Conservation (phyloP, 2,888 invertebrate species). For the Mythimna lalbum region DNA sequence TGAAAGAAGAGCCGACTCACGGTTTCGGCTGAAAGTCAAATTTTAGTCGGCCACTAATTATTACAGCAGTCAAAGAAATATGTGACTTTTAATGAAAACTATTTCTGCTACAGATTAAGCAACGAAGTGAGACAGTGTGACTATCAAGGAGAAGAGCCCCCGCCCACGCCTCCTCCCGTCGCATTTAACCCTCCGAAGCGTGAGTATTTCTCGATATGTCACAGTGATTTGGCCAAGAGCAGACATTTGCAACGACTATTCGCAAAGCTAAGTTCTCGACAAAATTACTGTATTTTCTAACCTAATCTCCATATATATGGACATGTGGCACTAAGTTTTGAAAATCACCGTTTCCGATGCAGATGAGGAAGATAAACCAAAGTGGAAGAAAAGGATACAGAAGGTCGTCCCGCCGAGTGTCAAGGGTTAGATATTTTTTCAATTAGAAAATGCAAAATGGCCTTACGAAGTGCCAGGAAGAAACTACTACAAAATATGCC, state of each 20-base stretch:
- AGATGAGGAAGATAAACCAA: conserved; percentile 55
- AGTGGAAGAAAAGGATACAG: conserved; percentile 55
- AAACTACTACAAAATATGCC: not conserved
- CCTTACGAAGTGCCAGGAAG: not conserved
- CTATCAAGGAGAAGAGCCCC: conserved; percentile 81
- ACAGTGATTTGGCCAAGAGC: conserved; percentile 8
- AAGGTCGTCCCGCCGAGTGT: conserved; percentile 43
- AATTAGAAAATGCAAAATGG: conserved; percentile 21
- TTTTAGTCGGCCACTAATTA: too few species aligned
- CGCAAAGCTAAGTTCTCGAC: conserved; percentile 9
- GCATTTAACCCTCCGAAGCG: conserved; percentile 82
- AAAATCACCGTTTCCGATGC: conserved; percentile 46
- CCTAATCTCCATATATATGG: conserved; percentile 24
- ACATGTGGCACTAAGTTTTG: conserved; percentile 40
- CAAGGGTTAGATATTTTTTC: conserved; percentile 54
- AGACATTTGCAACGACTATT: not conserved
- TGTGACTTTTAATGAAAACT: not conserved
- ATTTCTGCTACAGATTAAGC: conserved; percentile 72
- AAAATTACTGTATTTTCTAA: conserved; percentile 23
- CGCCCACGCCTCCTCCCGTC: conserved; percentile 80
- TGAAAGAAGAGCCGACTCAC: too few species aligned
- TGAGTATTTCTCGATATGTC: conserved; percentile 64
- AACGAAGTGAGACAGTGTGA: conserved; percentile 86
- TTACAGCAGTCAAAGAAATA: not conserved
- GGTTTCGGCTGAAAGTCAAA: too few species aligned